Base-by-base conservation (phyloP, 1,140 invertebrate species). In the Melitaea cinxia region DNA sequence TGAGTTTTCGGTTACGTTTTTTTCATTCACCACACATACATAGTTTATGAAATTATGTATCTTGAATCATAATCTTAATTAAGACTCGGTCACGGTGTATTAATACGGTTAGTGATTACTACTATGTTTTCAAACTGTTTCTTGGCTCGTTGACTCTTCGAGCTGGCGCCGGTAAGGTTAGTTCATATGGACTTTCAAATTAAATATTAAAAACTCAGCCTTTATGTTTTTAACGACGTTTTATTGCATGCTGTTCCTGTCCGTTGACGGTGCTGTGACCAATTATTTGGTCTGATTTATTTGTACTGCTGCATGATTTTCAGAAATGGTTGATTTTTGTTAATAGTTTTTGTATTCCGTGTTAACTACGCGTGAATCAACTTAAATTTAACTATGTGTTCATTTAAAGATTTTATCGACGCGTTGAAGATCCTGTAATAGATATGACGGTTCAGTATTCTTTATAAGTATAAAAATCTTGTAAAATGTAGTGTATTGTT, bases 61-160 rank as follows among this genome's bases (percentile, higher is more conserved):
- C 78, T 76, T 9, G 42, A 19, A 52, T 62, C 64, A 73, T 78
- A 71, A 82, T 82, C 80, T 82, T 80, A 78, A 82, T 80, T 78
- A 82, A 70, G 58, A 55, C 60, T n/a, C 68, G 65, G 80, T 80
- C 74, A 82, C 80, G 80, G 70, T 75, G 71, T 74, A 76, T 80
- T 80, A 75, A 72, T 77, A 63, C 70, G 65, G 50, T 75, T 78
- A 75, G 77, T 78, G 73, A 71, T 73, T 70, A 72, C 67, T 77
- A 76, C 75, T 70, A 68, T 56, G 57, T 74, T 73, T 74, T 73
- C 49, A 67, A 70, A 63, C 72, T 67, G 71, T 81, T 81, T 78
- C 69, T 72, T 82, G 78, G 61, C 72, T 80, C 76, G 80, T 78
- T 82, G 78, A 47, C 52, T 78, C 77, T 74, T 68, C 54, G 73